phyloP scores from a whole-genome alignment of 1,140 invertebrate genomes.

The Drosophila truncata region DNA sequence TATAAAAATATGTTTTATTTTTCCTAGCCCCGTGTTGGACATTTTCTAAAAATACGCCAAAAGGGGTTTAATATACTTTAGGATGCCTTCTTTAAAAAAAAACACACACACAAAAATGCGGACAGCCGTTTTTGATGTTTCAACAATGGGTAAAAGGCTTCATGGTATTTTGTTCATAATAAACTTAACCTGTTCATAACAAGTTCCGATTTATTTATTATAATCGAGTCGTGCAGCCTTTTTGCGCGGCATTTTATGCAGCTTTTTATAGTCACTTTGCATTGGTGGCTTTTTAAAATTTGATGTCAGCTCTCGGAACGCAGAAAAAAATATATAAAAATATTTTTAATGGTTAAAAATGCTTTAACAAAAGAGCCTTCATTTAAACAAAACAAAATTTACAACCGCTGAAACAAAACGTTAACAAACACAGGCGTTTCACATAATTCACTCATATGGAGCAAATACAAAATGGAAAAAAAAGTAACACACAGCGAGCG shows the following conservation, averaged over 20 bases:
- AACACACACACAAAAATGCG: constrained; percentile 1
- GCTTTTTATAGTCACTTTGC: constrained; percentile 6
- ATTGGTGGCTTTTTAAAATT: constrained; percentile 26
- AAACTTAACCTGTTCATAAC: constrained; percentile 25
- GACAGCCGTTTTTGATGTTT: background rate
- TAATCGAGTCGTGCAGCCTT: constrained; percentile 8
- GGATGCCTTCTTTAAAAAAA: constrained; percentile 3
- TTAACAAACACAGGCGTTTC: constrained; percentile 34
- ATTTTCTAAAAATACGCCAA: constrained; percentile 25
- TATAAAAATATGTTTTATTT: constrained; percentile 35
- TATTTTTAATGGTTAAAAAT: constrained; percentile 24
- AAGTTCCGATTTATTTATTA: constrained; percentile 27
- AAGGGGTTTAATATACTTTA: background rate
- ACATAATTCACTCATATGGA: constrained; percentile 57
- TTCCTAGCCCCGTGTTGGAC: background rate
- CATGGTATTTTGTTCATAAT: constrained; percentile 3
- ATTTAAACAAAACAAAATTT: constrained; percentile 36
- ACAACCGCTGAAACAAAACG: constrained; percentile 31
- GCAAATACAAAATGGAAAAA: constrained; percentile 30
- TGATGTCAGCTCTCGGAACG: constrained; percentile 8
- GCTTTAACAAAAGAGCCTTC: constrained; percentile 35
- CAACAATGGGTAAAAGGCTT: constrained; percentile 5
- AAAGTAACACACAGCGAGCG: constrained; percentile 9
- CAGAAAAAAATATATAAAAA: constrained; percentile 3
- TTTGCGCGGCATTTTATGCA: constrained; percentile 2